A percentile compares a stretch with the other conserved stretches of the same genome.
Conservation (phyloP, 2,888 invertebrate species). For the Neria commutata region DNA sequence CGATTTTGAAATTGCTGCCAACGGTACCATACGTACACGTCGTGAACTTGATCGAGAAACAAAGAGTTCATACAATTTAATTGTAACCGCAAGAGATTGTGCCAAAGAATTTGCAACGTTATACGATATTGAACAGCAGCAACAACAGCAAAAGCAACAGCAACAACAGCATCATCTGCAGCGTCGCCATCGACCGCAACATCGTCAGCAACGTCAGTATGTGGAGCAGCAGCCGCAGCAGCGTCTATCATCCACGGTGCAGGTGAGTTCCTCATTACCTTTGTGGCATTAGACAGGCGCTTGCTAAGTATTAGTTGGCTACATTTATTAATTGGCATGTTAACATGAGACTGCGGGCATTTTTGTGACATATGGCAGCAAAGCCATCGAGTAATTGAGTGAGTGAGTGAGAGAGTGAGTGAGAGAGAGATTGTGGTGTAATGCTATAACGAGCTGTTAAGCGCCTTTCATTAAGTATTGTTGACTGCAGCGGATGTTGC, state of each 20-base stretch:
- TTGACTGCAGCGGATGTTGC: too few species aligned
- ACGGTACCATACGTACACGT: slow-evolving; percentile 83
- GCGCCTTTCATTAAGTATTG: too few species aligned
- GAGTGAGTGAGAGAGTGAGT: too few species aligned
- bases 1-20: slow-evolving; percentile 80
- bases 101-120: slow-evolving; percentile 67
- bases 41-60: slow-evolving; percentile 82
- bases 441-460: too few species aligned
- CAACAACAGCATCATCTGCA: slow-evolving; percentile 61
- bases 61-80: slow-evolving; percentile 79
- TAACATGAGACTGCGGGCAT: too few species aligned
- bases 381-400: too few species aligned
- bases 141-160: slow-evolving; percentile 59
- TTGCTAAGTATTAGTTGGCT: too few species aligned
- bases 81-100: slow-evolving; percentile 85
- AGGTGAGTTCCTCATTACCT: slow-evolving; percentile 64
- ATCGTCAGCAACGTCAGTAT: slow-evolving; percentile 45
- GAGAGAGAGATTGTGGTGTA: too few species aligned
- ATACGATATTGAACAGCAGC: slow-evolving; percentile 21
- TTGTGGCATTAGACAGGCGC: too few species aligned
- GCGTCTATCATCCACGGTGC: slow-evolving; percentile 82
- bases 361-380: too few species aligned
- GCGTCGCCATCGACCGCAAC: slow-evolving; percentile 40
- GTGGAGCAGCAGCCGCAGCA: slow-evolving; percentile 68
- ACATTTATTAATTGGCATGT: too few species aligned